Conservation (phyloP, 2,113 vertebrate species). For the Gorsachius goisagi region DNA sequence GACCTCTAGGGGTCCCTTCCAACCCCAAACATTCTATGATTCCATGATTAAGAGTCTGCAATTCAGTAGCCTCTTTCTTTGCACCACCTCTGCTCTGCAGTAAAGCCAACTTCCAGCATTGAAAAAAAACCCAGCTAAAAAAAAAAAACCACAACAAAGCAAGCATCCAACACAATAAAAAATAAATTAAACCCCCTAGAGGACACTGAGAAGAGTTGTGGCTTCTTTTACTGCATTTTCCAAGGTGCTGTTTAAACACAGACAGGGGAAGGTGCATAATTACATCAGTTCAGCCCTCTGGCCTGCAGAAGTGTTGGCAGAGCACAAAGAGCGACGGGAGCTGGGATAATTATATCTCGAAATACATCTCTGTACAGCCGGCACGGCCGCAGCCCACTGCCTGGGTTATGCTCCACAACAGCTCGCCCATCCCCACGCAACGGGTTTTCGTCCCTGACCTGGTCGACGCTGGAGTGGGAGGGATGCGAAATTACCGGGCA, state of each 20-base stretch:
- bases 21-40: no score
- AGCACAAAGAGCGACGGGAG: background rate
- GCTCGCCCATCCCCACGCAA: background rate
- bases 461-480: fast-evolving
- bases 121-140: background rate
- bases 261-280: background rate
- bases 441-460: fast-evolving
- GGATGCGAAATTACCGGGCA: background rate
- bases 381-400: background rate
- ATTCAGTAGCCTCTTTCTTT: background rate
- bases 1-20: no score
- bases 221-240: background rate
- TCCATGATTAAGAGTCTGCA: background rate
- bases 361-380: background rate
- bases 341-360: background rate
- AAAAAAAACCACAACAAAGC: background rate
- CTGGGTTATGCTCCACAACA: background rate
- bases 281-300: slow-evolving; percentile 15
- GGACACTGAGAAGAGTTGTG: background rate
- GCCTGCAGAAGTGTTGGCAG: background rate
- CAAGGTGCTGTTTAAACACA: slow-evolving; percentile 53
- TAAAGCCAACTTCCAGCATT: background rate
- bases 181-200: slow-evolving; percentile 47
- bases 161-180: background rate
- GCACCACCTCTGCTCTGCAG: slow-evolving; percentile 16